Evolutionary conservation across 2,113 vertebrate genomes (phyloP).

Genomic region (Proterorhinus semilunaris): DNA sequence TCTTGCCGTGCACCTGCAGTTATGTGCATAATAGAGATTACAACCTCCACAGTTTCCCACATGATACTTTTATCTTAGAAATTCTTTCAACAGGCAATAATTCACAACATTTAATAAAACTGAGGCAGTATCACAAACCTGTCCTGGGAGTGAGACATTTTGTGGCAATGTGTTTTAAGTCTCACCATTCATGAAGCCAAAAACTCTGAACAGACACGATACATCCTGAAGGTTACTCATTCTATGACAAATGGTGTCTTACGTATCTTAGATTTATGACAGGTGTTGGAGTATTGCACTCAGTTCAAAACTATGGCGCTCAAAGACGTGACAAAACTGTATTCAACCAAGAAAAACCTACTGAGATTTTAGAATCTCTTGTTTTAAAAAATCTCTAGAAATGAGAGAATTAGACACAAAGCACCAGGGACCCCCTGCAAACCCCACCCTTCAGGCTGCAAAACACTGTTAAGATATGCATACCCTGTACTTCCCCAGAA

Average conservation of each 20-base stretch:
- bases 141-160: background rate
- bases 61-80: background rate
- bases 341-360: too few species aligned
- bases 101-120: background rate
- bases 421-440: too few species aligned
- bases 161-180: conserved; percentile 23
- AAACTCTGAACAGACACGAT: background rate
- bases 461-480: conserved; percentile 3
- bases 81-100: background rate
- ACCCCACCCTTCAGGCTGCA: too few species aligned
- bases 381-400: too few species aligned
- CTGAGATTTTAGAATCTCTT: too few species aligned
- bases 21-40: background rate
- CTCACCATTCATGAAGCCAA: background rate
- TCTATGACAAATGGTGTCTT: background rate
- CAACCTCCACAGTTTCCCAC: background rate
- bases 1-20: conserved; percentile 84
- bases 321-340: too few species aligned
- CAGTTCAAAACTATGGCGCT: too few species aligned
- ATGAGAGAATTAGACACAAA: too few species aligned
- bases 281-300: background rate
- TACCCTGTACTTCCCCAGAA: conserved; percentile 91
- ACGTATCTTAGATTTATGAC: too few species aligned
- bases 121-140: background rate
- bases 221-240: conserved; percentile 16